These are phyloP conservation scores for Clarias gariepinus DNA, from an alignment of 2,113 vertebrate species.

Conservation along the genomic window DNA sequence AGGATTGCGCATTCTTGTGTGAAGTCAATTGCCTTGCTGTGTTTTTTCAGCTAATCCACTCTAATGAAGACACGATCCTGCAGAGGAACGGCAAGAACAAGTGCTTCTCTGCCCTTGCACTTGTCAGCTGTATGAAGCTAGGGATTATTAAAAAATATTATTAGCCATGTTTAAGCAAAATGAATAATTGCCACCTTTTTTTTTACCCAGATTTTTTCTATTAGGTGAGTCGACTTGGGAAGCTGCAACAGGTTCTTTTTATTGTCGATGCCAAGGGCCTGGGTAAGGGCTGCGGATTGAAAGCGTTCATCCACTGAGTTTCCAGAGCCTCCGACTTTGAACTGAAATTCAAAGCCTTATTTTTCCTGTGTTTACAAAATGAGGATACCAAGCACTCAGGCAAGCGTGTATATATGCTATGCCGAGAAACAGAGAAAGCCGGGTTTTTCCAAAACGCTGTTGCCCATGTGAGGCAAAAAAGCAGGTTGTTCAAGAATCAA, in stretches of 20 bases:
- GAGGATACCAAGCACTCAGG: slow-evolving; percentile 38
- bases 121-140: background rate
- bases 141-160: background rate
- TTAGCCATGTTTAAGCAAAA: slow-evolving; percentile 1
- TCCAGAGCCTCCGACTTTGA: slow-evolving; percentile 49
- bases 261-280: slow-evolving; percentile 33
- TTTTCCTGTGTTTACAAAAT: slow-evolving; percentile 52
- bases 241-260: slow-evolving; percentile 22
- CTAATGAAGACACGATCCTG: slow-evolving; percentile 48
- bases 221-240: background rate
- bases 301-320: slow-evolving; percentile 43
- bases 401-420: slow-evolving; percentile 29
- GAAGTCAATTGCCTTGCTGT: slow-evolving; percentile 35
- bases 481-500: slow-evolving; percentile 4
- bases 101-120: background rate
- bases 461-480: slow-evolving; percentile 13
- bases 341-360: slow-evolving; percentile 54
- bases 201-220: background rate
- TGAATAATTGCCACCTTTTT: background rate
- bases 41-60: slow-evolving; percentile 52
- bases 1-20: slow-evolving; percentile 24
- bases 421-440: slow-evolving; percentile 30
- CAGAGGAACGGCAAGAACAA: background rate
- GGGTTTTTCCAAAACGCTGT: slow-evolving; percentile 22
- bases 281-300: slow-evolving; percentile 28